Evolutionary conservation across 2,888 invertebrate species (phyloP), one percentile per base, ranked within the genome.

Genomic region (Thera obeliscata): DNA sequence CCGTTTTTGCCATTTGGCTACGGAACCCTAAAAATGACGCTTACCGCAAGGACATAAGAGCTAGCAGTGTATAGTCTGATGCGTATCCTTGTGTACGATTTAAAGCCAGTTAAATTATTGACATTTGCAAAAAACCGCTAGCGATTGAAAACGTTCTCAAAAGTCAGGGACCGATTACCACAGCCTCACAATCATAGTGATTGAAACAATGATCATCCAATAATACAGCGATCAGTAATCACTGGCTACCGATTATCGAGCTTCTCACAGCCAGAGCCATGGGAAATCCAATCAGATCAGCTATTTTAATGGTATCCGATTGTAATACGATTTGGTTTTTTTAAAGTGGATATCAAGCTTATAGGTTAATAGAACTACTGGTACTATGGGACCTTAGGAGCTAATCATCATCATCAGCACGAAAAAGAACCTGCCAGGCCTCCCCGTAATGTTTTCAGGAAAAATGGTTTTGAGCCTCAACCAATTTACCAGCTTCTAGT

Each of bases 201-300:
- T 65, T 48, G 33, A 60, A 56, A 56, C 49, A 52, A 61, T 55
- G 5, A 61, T 48, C 46, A 64, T 48, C 63, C 54, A 35, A 66
- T 56, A 65, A 56, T 38, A 67, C 43, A 48, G 8, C 50, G 9
- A 60, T 52, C 12, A 63, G 35, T 33, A 36, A 56, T 60, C 56
- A 64, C 8, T 58, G 64, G 81, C 84, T 82, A 81, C 83, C 80
- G 82, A 85, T 85, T 84, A 83, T 76, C 78, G 74, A 71, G 78
- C 77, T 85, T 86, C 87, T 85, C 87, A 85, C 85, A 86, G 79
- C 75, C 75, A 80, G 88, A 75, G 75, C 80, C 88, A 84, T 89
- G 88, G 85, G 89, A 90, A 89, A 85, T 83, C 85, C 90, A 89
- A 90, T 90, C 88, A 87, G 81, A 80, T 81, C 67, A 80, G 81